These are phyloP conservation scores for Tetrao urogallus DNA, from an alignment of 2,113 vertebrate species.

Conservation along the genomic window DNA sequence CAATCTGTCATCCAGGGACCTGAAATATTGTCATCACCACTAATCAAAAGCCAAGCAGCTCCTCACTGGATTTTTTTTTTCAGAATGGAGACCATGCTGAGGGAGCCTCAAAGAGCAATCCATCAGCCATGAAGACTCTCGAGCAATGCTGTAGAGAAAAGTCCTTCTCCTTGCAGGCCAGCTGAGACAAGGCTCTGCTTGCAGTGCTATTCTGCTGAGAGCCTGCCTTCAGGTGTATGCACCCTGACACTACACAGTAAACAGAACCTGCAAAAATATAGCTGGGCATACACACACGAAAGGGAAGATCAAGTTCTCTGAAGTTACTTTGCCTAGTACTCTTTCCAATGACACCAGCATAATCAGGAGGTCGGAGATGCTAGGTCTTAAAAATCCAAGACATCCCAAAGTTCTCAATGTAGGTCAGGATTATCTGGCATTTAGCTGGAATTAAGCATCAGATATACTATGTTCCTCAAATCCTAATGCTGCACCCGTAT, in stretches of 20 bases:
- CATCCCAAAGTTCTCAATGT: not conserved
- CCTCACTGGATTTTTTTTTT: not conserved
- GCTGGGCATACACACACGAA: not conserved
- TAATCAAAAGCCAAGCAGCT: slow-evolving; percentile 35
- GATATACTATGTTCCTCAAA: not conserved
- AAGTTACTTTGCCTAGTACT: not conserved
- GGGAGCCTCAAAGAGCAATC: not conserved
- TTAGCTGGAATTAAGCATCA: not conserved
- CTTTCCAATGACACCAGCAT: not conserved
- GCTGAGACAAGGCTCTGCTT: not conserved
- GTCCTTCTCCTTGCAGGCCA: accelerated
- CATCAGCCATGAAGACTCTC: not conserved
- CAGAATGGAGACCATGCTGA: not conserved
- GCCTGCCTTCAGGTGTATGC: not conserved
- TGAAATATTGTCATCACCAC: not conserved
- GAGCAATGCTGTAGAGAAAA: not conserved
- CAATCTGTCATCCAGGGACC: not conserved
- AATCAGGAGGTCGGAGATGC: not conserved
- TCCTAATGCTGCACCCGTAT: not conserved
- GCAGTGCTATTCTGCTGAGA: not conserved
- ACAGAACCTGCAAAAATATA: not conserved
- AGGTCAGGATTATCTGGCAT: not conserved
- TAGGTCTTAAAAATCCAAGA: not conserved
- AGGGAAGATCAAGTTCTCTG: not conserved
- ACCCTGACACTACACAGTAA: not conserved